Conservation (phyloP, 2,888 invertebrate genomes). For the Cheilosia soror region DNA sequence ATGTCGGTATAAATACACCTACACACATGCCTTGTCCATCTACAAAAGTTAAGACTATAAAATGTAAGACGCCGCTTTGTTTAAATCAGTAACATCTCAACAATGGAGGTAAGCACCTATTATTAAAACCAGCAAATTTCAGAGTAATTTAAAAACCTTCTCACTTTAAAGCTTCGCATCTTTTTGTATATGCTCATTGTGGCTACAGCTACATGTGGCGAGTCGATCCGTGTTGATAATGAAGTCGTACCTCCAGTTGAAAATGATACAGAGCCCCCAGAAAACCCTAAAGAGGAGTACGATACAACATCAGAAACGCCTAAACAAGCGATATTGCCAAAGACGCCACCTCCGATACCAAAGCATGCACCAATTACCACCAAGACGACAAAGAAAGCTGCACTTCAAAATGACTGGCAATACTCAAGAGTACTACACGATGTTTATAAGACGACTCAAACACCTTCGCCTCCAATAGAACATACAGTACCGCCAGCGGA, state of each 20-base stretch:
- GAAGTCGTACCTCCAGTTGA: background rate
- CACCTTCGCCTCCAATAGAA: background rate
- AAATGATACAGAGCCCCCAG: background rate
- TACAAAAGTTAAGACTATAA: conserved; percentile 5
- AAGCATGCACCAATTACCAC: background rate
- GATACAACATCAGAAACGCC: background rate
- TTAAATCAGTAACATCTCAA: conserved; percentile 9
- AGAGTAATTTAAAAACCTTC: background rate
- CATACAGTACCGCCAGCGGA: conserved; percentile 5
- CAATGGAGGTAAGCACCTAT: conserved; percentile 44
- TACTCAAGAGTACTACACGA: conserved; percentile 21
- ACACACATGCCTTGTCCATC: background rate
- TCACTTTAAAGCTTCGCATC: conserved; percentile 1
- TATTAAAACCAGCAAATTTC: background rate
- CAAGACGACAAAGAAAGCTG: background rate
- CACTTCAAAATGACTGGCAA: background rate
- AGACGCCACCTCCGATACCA: background rate
- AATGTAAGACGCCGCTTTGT: background rate
- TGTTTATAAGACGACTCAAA: conserved; percentile 1
- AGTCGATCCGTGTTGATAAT: background rate
- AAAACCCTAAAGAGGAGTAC: background rate
- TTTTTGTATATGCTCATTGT: conserved; percentile 1
- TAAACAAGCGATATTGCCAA: background rate
- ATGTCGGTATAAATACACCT: background rate
- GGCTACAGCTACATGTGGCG: conserved; percentile 4